Evolutionary conservation across 2,113 vertebrate genomes (phyloP).

Genomic region (Scophthalmus maximus): DNA sequence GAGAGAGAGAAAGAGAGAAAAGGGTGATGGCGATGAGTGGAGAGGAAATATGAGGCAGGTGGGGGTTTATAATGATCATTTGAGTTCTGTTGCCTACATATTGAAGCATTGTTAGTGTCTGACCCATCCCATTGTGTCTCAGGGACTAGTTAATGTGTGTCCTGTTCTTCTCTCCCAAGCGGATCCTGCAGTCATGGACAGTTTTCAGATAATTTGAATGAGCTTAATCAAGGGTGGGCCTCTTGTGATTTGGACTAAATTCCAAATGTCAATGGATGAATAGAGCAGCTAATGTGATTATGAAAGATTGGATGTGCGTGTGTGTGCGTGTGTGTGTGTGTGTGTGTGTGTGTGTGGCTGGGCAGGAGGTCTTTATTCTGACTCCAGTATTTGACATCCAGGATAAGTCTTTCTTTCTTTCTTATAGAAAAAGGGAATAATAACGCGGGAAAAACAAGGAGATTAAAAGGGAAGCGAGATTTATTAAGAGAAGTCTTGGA

Average conservation of each 20-base stretch:
- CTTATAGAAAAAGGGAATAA: neutral
- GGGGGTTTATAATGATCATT: conserved; percentile 41
- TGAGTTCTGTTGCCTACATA: conserved; percentile 46
- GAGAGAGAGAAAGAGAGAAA: neutral
- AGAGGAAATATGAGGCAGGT: conserved; percentile 36
- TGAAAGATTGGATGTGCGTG: conserved; percentile 38
- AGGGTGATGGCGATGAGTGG: conserved; percentile 1
- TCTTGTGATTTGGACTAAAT: conserved; percentile 38
- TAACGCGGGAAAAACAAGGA: neutral
- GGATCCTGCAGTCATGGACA: conserved; percentile 23
- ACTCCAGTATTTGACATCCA: neutral
- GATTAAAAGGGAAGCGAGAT: neutral
- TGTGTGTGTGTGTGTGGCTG: neutral
- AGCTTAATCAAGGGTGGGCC: conserved; percentile 53
- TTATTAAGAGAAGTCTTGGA: neutral
- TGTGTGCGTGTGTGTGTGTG: conserved; percentile 6
- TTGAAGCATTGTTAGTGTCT: conserved; percentile 36
- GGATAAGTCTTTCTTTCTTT: neutral
- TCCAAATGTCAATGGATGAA: conserved; percentile 62
- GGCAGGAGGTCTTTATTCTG: conserved; percentile 29
- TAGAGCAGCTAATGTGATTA: conserved; percentile 61
- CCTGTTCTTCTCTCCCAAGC: conserved; percentile 15
- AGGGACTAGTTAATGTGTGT: conserved; percentile 29
- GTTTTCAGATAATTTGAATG: conserved; percentile 43
- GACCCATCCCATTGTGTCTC: conserved; percentile 15